phyloP scores from a whole-genome alignment of 2,888 invertebrate genomes.

The Aphidius colemani region DNA sequence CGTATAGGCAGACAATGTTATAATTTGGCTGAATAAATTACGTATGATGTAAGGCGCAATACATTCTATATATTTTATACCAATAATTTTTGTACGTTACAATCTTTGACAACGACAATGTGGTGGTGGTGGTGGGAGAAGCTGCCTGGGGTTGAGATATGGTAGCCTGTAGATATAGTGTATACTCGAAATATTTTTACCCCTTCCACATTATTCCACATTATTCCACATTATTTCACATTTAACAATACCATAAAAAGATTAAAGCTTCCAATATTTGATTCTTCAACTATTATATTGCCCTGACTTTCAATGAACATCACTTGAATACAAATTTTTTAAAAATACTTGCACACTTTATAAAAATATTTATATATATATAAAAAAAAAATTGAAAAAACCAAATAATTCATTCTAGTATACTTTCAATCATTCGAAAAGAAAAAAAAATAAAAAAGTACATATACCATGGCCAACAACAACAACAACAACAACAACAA shows the following conservation, averaged over 20 bases:
- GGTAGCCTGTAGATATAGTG: too few species aligned
- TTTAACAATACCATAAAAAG: background rate
- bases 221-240: too few species aligned
- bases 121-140: conserved; percentile 33
- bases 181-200: conserved; percentile 41
- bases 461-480: too few species aligned
- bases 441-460: too few species aligned
- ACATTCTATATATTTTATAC: conserved; percentile 48
- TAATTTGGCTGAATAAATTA: too few species aligned
- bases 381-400: background rate
- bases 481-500: too few species aligned
- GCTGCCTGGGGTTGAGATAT: too few species aligned
- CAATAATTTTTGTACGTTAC: conserved; percentile 43
- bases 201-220: background rate
- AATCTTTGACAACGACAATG: conserved; percentile 42
- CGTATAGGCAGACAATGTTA: too few species aligned
- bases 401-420: background rate
- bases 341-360: too few species aligned
- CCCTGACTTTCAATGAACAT: background rate
- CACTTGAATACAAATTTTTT: background rate
- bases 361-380: background rate
- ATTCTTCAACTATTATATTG: background rate
- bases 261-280: too few species aligned
- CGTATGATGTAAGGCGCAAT: conserved; percentile 48
- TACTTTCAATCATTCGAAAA: too few species aligned